A percentile compares a stretch with the other conserved stretches of the same genome.
These are phyloP conservation scores for Ornithoptera alexandrae DNA, from an alignment of 2,888 invertebrate species.

Conservation along the genomic window DNA sequence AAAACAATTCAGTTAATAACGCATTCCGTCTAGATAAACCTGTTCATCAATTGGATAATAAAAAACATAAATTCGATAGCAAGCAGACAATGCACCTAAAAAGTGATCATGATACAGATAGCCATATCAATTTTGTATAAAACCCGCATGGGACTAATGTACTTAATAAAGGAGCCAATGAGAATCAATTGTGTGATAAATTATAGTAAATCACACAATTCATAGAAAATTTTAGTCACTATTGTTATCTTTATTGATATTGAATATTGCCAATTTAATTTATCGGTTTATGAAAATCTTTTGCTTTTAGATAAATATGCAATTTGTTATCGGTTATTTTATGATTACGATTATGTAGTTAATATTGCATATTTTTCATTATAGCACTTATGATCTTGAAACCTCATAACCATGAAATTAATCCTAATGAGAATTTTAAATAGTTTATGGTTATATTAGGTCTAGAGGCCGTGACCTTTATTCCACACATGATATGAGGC, in stretches of 20 bases:
- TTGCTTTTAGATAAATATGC: background rate
- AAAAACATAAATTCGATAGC: background rate
- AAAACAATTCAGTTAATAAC: background rate
- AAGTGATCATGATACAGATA: constrained; percentile 22
- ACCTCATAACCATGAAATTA: background rate
- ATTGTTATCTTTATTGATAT: constrained; percentile 29
- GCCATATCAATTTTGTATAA: constrained; percentile 30
- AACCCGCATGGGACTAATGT: constrained; percentile 66
- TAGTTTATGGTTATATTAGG: constrained; percentile 29
- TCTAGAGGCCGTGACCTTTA: constrained; percentile 32
- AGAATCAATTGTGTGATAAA: constrained; percentile 53
- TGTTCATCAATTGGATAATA: background rate
- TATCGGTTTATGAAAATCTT: background rate
- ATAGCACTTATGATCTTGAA: background rate
- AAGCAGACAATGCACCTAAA: constrained; percentile 19
- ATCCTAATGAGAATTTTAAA: constrained; percentile 28
- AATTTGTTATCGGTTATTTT: no score
- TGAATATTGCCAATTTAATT: background rate
- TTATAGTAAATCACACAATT: constrained; percentile 59
- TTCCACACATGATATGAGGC: constrained; percentile 29
- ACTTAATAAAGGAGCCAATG: constrained; percentile 67
- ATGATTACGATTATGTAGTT: no score
- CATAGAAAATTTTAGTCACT: constrained; percentile 41
- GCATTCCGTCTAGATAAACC: background rate
- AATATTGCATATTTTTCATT: background rate